phyloP scores from a whole-genome alignment of 2,888 invertebrate genomes.

The Pharmacophagus antenor region DNA sequence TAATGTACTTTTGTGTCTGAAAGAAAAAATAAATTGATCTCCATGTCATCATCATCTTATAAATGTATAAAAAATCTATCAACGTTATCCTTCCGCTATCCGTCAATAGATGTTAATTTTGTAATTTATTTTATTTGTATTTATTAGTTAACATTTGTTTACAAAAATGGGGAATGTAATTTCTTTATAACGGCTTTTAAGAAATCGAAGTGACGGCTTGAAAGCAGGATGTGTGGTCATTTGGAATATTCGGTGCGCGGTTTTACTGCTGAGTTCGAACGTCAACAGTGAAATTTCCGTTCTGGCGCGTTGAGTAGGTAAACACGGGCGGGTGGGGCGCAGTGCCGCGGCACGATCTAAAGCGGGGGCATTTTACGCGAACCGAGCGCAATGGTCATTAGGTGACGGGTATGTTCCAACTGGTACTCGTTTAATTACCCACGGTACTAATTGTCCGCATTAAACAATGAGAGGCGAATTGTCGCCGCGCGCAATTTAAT shows the following conservation, averaged over 20 bases:
- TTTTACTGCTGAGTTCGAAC: slow-evolving; percentile 8
- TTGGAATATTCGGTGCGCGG: neutral
- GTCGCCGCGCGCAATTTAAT: neutral
- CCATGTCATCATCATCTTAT: no score
- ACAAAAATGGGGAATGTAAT: no score
- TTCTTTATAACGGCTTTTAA: no score
- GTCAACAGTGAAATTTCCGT: slow-evolving; percentile 16
- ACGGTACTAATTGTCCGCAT: slow-evolving; percentile 60
- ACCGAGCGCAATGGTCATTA: slow-evolving; percentile 56
- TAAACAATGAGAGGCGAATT: slow-evolving; percentile 40
- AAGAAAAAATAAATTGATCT: no score
- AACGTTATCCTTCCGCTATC: no score
- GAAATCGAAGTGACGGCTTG: neutral
- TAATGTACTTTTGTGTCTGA: no score
- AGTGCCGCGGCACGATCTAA: slow-evolving; percentile 34
- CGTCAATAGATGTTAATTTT: no score
- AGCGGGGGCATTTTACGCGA: slow-evolving; percentile 53
- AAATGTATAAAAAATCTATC: no score
- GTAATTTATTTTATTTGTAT: no score
- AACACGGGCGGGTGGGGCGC: slow-evolving; percentile 21
- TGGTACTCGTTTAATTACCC: slow-evolving; percentile 63
- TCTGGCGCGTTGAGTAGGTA: slow-evolving; percentile 8
- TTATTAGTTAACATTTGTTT: no score
- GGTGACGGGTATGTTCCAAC: slow-evolving; percentile 51
- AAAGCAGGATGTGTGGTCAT: slow-evolving; percentile 16